phyloP scores from a whole-genome alignment of 1,140 invertebrate genomes.

The Acromyrmex heyeri region DNA sequence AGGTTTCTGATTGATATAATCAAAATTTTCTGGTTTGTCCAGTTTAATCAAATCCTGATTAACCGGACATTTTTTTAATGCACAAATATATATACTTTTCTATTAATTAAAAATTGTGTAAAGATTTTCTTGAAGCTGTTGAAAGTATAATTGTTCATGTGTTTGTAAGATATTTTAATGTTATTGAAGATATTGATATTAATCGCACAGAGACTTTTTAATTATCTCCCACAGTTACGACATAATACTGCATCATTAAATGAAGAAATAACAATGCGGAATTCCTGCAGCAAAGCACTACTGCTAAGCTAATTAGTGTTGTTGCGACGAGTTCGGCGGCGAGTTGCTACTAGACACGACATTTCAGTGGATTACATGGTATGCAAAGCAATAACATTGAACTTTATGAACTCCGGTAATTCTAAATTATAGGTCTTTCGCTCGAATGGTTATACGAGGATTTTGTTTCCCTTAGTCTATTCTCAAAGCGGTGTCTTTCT shows the following conservation, averaged over 20 bases:
- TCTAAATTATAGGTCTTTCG: constrained; percentile 48
- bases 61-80: no score
- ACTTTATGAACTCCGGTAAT: constrained; percentile 49
- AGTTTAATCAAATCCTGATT: no score
- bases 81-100: background rate
- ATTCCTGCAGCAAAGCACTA: constrained; percentile 14
- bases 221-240: background rate
- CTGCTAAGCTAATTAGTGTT: constrained; percentile 52
- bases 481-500: background rate
- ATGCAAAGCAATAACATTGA: constrained; percentile 44
- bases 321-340: constrained; percentile 50
- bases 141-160: background rate
- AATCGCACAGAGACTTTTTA: constrained; percentile 13
- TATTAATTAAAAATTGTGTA: constrained; percentile 7
- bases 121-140: background rate
- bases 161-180: background rate
- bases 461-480: background rate
- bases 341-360: constrained; percentile 56
- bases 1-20: no score
- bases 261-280: constrained; percentile 49
- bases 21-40: no score
- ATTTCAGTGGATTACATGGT: constrained; percentile 46
- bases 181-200: background rate
- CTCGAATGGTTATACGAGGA: constrained; percentile 4
- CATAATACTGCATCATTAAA: constrained; percentile 27